Percentiles rank a stretch among this genome's conserved stretches.
Conservation (phyloP, 2,113 vertebrate species). For the Leptodactylus fuscus region DNA sequence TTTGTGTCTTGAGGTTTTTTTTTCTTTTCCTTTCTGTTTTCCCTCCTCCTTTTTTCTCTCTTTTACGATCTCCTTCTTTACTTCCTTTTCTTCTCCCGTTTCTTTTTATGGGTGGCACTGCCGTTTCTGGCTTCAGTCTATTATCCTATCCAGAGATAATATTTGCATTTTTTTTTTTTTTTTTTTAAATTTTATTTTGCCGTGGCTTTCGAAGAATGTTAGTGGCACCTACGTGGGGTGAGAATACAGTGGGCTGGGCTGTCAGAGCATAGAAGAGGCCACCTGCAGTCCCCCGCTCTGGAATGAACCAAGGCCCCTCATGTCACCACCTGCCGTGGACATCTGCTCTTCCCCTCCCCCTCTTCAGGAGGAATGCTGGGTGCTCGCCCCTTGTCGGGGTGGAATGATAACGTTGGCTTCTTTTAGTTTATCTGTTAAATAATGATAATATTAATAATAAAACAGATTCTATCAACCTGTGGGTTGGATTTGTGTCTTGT, state of each 20-base stretch:
- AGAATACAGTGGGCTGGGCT: slow-evolving; percentile 15
- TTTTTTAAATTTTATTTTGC: slow-evolving; percentile 46
- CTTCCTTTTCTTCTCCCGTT: slow-evolving; percentile 51
- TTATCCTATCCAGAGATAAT: slow-evolving; percentile 54
- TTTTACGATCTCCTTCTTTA: slow-evolving; percentile 55
- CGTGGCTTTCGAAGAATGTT: slow-evolving; percentile 52
- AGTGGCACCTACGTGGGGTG: slow-evolving; percentile 38
- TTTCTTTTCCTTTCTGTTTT: slow-evolving; percentile 51
- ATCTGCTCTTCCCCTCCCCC: slow-evolving; percentile 66
- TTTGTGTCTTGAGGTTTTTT: slow-evolving; percentile 71
- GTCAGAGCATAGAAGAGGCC: slow-evolving; percentile 34
- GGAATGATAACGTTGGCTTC: slow-evolving; percentile 74
- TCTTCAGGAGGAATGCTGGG: slow-evolving; percentile 71
- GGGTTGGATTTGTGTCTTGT: slow-evolving; percentile 22
- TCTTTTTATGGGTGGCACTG: slow-evolving; percentile 75
- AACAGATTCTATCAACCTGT: slow-evolving; percentile 71
- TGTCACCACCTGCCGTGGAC: slow-evolving; percentile 59
- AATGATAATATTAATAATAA: slow-evolving; percentile 75
- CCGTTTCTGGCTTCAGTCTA: slow-evolving; percentile 70
- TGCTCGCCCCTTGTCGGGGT: slow-evolving; percentile 75
- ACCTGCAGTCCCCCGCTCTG: slow-evolving; percentile 36
- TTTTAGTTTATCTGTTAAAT: slow-evolving; percentile 78
- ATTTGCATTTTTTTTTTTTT: slow-evolving; percentile 45
- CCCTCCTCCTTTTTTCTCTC: slow-evolving; percentile 49
- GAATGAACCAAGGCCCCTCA: slow-evolving; percentile 26